Evolutionary conservation across 2,113 vertebrate species (phyloP).

Genomic region (Neofelis nebulosa): DNA sequence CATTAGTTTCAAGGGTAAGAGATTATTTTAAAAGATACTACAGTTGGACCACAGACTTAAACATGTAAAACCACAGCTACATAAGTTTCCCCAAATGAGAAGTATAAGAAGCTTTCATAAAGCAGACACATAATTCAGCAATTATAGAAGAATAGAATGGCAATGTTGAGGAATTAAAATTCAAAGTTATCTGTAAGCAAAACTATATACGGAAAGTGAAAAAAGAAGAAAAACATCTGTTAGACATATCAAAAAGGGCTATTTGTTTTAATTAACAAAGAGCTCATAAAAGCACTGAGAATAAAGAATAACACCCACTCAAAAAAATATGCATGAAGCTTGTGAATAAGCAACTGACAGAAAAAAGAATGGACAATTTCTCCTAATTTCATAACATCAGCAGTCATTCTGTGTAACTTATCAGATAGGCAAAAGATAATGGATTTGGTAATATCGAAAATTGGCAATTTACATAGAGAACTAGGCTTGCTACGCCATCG

Average conservation of each 20-base stretch:
- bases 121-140: background rate
- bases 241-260: background rate
- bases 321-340: background rate
- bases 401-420: constrained; percentile 10
- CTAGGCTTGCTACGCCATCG: fast-evolving
- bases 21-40: background rate
- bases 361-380: background rate
- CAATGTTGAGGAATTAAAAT: background rate
- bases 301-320: background rate
- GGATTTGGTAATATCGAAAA: background rate
- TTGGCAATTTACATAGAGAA: background rate
- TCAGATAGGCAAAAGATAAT: background rate
- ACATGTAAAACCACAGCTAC: background rate
- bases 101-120: background rate
- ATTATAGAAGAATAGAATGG: background rate
- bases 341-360: background rate
- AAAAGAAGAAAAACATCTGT: background rate
- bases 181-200: background rate
- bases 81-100: background rate
- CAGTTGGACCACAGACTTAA: background rate
- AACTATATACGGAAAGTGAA: background rate
- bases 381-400: background rate
- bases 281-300: background rate
- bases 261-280: background rate
- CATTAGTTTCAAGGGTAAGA: background rate